Percentiles rank a stretch among this genome's conserved stretches.
phyloP scores from a whole-genome alignment of 2,113 vertebrate species.

The Oplegnathus fasciatus region DNA sequence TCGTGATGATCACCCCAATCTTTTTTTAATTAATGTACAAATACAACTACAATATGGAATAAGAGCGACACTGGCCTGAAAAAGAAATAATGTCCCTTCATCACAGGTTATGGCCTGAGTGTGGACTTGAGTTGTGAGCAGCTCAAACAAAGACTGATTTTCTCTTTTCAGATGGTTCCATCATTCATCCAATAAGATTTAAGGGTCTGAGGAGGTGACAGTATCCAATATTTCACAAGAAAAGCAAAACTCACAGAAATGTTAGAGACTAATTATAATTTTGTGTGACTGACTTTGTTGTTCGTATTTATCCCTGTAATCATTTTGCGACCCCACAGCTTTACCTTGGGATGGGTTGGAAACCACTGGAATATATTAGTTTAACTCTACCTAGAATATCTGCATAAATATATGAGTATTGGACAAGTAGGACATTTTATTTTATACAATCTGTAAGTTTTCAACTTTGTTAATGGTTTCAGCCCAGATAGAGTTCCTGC shows the following conservation, averaged over 20 bases:
- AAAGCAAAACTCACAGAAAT: no score
- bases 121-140: background rate
- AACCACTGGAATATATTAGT: background rate
- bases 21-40: background rate
- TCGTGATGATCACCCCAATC: background rate
- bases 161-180: background rate
- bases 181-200: background rate
- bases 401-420: background rate
- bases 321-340: background rate
- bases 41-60: background rate
- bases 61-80: no score
- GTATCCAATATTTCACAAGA: no score
- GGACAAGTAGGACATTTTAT: background rate
- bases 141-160: no score
- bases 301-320: background rate
- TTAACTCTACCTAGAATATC: background rate
- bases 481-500: background rate
- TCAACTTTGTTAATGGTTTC: background rate
- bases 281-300: no score
- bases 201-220: background rate
- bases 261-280: no score
- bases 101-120: background rate
- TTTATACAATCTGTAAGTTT: background rate
- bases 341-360: background rate
- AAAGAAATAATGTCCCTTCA: background rate